Evolutionary conservation across 1,140 invertebrate species (phyloP).

Genomic region (Temnothorax longispinosus): DNA sequence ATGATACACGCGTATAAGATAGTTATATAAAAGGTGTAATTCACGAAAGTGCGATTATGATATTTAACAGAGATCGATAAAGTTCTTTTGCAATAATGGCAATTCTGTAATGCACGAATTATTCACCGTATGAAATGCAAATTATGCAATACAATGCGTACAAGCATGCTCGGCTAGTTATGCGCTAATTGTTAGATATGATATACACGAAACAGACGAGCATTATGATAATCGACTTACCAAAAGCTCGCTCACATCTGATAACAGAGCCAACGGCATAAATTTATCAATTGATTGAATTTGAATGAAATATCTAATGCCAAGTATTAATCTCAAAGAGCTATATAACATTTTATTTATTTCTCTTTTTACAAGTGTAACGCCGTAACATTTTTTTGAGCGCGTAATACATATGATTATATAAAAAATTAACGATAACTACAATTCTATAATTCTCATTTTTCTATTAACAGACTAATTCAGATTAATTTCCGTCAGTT

Average conservation of each 20-base stretch:
- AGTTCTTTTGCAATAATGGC: slow-evolving; percentile 6
- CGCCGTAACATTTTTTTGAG: not conserved
- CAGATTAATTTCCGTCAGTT: not conserved
- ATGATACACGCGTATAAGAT: not conserved
- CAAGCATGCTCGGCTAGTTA: slow-evolving; percentile 24
- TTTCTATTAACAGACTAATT: not conserved
- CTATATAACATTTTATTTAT: not conserved
- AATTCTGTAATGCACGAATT: slow-evolving; percentile 6
- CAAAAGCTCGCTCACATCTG: slow-evolving; percentile 49
- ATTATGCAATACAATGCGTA: slow-evolving; percentile 45
- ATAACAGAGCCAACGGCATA: not conserved
- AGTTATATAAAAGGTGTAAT: not conserved
- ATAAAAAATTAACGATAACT: not conserved
- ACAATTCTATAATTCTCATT: not conserved
- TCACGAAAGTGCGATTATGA: not conserved
- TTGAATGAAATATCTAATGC: not conserved
- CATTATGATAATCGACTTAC: slow-evolving; percentile 44
- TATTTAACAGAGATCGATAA: slow-evolving; percentile 23
- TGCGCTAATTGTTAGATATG: not conserved
- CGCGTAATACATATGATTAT: not conserved
- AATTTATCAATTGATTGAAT: slow-evolving; percentile 21
- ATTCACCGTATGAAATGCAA: slow-evolving; percentile 19
- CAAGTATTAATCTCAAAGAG: not conserved
- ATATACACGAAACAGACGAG: slow-evolving; percentile 23
- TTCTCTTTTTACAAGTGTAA: not conserved